Conservation (phyloP, 2,888 invertebrate genomes). For the Isoperla grammatica region DNA sequence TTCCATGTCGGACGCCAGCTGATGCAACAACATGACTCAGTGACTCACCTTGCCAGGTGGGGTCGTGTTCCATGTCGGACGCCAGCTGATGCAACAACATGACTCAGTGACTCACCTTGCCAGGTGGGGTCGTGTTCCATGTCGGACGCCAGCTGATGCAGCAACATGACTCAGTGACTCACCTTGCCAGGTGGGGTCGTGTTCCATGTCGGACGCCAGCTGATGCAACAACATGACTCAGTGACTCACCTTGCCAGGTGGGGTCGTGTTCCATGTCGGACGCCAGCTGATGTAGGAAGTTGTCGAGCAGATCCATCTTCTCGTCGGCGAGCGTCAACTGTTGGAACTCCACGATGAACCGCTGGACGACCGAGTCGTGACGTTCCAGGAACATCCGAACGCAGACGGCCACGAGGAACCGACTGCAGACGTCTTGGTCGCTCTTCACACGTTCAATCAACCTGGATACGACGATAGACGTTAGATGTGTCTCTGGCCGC, state of each 20-base stretch:
- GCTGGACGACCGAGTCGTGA: conserved; percentile 63
- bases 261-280: conserved; percentile 63
- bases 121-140: too few relatives aligned
- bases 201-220: conserved; percentile 2
- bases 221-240: not conserved
- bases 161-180: too few relatives aligned
- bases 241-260: conserved; percentile 61
- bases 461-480: too few relatives aligned
- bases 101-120: too few relatives aligned
- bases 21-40: too few relatives aligned
- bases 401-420: conserved; percentile 68
- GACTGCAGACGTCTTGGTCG: conserved; percentile 66
- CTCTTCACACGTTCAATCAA: conserved; percentile 56
- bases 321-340: conserved; percentile 79
- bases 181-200: too few relatives aligned
- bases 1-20: too few relatives aligned
- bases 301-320: conserved; percentile 82
- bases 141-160: too few relatives aligned
- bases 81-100: too few relatives aligned
- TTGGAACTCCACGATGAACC: conserved; percentile 76
- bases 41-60: too few relatives aligned
- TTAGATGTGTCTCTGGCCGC: too few relatives aligned
- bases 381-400: conserved; percentile 76
- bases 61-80: too few relatives aligned
- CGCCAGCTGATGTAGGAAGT: conserved; percentile 66